Evolutionary conservation across 2,797 vertebrate genomes (phyloP).

Genomic region (Valencia hispanica): DNA sequence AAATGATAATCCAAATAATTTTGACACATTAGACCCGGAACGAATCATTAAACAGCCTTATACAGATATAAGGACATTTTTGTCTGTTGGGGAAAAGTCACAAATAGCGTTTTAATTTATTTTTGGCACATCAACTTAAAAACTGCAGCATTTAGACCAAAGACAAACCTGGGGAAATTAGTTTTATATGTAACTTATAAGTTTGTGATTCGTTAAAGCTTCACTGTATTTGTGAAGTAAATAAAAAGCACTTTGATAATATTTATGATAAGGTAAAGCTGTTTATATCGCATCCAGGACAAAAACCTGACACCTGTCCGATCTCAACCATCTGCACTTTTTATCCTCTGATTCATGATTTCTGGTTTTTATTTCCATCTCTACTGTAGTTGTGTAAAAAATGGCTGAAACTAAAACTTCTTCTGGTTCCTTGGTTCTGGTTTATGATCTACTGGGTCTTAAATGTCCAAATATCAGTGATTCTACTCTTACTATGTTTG

Average conservation of each 20-base stretch:
- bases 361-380: not conserved
- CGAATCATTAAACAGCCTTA: not conserved
- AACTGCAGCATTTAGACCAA: not conserved
- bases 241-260: not conserved
- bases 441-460: not conserved
- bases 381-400: not conserved
- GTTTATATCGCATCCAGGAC: no score
- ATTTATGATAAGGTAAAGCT: not conserved
- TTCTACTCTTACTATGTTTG: not conserved
- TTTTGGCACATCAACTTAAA: not conserved
- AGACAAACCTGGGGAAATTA: no score
- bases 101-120: not conserved
- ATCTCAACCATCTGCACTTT: no score
- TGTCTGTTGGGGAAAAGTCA: not conserved
- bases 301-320: no score
- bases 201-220: not conserved
- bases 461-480: not conserved
- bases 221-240: not conserved
- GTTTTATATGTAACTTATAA: no score
- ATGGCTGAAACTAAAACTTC: no score
- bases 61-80: not conserved
- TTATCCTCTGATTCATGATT: not conserved
- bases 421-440: not conserved
- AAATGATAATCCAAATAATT: not conserved
- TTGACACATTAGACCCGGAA: not conserved